Evolutionary conservation across 1,140 invertebrate genomes (phyloP).

Genomic region (Saccostrea echinata): DNA sequence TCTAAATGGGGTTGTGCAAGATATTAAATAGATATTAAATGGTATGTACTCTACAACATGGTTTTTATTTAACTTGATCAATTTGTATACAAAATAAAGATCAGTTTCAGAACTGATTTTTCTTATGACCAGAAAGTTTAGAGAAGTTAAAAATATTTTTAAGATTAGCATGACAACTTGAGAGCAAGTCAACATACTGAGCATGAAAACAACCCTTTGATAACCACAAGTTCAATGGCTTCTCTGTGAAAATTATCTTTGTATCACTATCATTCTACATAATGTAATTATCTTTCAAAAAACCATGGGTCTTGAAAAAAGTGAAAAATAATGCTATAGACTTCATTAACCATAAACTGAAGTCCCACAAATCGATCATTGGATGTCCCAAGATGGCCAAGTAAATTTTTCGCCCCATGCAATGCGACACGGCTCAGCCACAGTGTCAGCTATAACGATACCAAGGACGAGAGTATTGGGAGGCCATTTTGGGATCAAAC

Average conservation of each 20-base stretch:
- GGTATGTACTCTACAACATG: too few species aligned
- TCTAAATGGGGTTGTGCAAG: too few species aligned
- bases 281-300: conserved; percentile 21
- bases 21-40: too few species aligned
- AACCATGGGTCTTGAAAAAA: background rate
- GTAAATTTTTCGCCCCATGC: background rate
- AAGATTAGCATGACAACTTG: background rate
- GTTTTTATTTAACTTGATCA: too few species aligned
- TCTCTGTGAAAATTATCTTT: background rate
- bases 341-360: background rate
- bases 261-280: background rate
- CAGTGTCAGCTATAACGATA: conserved; percentile 18
- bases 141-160: background rate
- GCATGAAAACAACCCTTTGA: background rate
- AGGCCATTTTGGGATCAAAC: conserved; percentile 49
- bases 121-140: background rate
- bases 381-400: conserved; percentile 3
- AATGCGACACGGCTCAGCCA: background rate
- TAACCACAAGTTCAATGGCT: background rate
- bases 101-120: too few species aligned
- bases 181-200: background rate
- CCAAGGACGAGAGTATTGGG: conserved; percentile 39
- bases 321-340: background rate
- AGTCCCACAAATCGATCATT: background rate
- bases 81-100: too few species aligned